phyloP scores from a whole-genome alignment of 2,888 invertebrate species.

The Chymomyza amoena region DNA sequence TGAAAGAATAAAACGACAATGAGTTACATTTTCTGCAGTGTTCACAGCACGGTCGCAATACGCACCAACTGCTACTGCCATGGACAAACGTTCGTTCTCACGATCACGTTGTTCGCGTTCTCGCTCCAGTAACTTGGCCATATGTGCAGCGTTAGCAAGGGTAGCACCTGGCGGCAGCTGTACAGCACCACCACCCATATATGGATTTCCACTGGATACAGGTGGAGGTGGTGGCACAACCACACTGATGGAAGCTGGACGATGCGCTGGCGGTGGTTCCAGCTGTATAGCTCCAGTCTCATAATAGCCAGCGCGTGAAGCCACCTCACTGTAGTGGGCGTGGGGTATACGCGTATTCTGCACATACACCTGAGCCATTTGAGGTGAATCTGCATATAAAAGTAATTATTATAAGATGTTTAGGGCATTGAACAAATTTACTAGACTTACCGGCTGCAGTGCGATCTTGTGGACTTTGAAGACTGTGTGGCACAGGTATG shows the following conservation, averaged over 20 bases:
- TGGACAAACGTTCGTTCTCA: constrained; percentile 60
- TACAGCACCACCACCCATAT: constrained; percentile 54
- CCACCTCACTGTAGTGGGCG: constrained; percentile 78
- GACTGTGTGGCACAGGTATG: constrained; percentile 83
- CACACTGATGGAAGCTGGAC: constrained; percentile 78
- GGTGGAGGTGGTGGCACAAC: constrained; percentile 75
- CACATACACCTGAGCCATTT: constrained; percentile 84
- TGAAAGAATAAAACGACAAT: not conserved
- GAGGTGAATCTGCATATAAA: constrained; percentile 81
- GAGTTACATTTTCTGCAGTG: not conserved
- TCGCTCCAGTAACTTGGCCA: constrained; percentile 75
- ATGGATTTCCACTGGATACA: constrained; percentile 57
- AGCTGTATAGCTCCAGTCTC: constrained; percentile 79
- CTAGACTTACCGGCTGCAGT: constrained; percentile 80
- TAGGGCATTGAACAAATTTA: not conserved
- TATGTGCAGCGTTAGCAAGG: constrained; percentile 44
- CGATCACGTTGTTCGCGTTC: constrained; percentile 75
- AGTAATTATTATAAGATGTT: not conserved
- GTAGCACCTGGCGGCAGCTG: constrained; percentile 48
- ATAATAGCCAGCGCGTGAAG: constrained; percentile 79
- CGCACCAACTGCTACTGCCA: constrained; percentile 63
- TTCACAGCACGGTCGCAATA: not conserved
- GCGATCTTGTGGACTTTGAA: constrained; percentile 86
- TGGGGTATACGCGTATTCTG: constrained; percentile 80
- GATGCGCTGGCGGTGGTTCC: constrained; percentile 82